phyloP scores from a whole-genome alignment of 2,113 vertebrate genomes.

The Rhipidura dahli region DNA sequence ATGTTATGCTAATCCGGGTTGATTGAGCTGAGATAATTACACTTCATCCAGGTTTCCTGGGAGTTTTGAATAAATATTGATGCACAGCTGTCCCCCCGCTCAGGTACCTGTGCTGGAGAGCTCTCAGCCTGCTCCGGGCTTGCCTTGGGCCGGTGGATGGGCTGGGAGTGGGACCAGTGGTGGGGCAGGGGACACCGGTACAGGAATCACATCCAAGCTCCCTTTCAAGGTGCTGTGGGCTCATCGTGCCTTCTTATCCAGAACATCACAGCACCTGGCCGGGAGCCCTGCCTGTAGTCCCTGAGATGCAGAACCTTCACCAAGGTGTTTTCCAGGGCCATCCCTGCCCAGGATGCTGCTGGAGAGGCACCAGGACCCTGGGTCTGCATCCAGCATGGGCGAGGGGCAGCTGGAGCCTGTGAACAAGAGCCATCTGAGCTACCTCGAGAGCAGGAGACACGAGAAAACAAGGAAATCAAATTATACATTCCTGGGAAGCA shows the following conservation, averaged over 20 bases:
- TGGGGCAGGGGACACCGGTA: rapidly evolving
- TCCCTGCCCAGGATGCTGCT: rapidly evolving
- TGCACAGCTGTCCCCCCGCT: conserved; percentile 67
- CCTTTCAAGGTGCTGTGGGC: rapidly evolving
- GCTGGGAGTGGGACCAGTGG: rapidly evolving
- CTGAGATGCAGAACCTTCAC: rapidly evolving
- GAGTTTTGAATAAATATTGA: conserved; percentile 73
- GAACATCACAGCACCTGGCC: too few species aligned
- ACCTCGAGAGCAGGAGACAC: not conserved
- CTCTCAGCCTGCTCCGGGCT: not conserved
- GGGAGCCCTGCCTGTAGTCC: not conserved
- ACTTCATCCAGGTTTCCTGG: conserved; percentile 72
- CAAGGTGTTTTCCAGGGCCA: not conserved
- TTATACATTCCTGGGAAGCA: conserved; percentile 70
- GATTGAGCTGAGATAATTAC: conserved; percentile 77
- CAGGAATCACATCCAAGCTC: not conserved
- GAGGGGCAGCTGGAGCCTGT: not conserved
- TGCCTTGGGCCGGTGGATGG: rapidly evolving
- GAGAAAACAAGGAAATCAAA: conserved; percentile 70
- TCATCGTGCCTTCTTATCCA: not conserved
- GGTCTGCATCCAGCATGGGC: too few species aligned
- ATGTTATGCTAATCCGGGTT: conserved; percentile 71
- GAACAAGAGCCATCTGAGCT: not conserved
- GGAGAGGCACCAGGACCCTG: not conserved
- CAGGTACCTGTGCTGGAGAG: conserved; percentile 27